These are phyloP conservation scores for Hippocampus abdominalis DNA, from an alignment of 2,113 vertebrate genomes.

Conservation along the genomic window DNA sequence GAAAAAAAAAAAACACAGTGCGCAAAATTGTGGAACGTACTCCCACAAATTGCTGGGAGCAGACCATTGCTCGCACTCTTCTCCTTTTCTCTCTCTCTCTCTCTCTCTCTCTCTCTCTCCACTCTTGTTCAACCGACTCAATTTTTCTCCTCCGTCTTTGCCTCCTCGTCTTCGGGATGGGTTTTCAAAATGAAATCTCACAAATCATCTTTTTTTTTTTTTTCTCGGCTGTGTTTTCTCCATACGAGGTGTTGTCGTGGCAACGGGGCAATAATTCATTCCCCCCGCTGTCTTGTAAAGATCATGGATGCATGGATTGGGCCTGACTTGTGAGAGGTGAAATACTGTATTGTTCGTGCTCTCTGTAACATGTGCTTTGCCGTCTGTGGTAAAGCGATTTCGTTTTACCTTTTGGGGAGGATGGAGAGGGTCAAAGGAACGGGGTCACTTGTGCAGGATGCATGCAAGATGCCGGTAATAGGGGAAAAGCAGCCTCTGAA, in stretches of 20 bases:
- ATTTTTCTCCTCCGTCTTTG: slow-evolving; percentile 4
- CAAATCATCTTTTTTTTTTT: slow-evolving; percentile 61
- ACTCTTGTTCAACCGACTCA: slow-evolving; percentile 2
- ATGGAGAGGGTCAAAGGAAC: not conserved
- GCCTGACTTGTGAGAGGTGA: slow-evolving; percentile 39
- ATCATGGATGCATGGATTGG: slow-evolving; percentile 58
- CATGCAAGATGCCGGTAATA: not conserved
- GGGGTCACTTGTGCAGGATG: slow-evolving; percentile 9
- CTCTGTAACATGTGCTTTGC: slow-evolving; percentile 25
- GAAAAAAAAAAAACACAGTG: slow-evolving; percentile 54
- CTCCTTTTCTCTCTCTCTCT: slow-evolving; percentile 5
- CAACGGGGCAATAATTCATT: slow-evolving; percentile 63
- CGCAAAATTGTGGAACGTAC: slow-evolving; percentile 60
- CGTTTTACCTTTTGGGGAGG: slow-evolving; percentile 5
- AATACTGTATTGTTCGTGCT: slow-evolving; percentile 22
- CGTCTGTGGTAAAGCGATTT: slow-evolving; percentile 17
- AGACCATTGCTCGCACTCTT: slow-evolving; percentile 25
- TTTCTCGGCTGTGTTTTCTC: slow-evolving; percentile 54
- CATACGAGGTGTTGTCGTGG: slow-evolving; percentile 62
- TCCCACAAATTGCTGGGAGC: slow-evolving; percentile 39
- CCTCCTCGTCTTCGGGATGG: slow-evolving; percentile 20
- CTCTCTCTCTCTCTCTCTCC: slow-evolving; percentile 17
- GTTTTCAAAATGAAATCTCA: slow-evolving; percentile 57
- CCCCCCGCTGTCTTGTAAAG: slow-evolving; percentile 47
- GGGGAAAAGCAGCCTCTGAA: not conserved